phyloP scores from a whole-genome alignment of 2,113 vertebrate species.

The Semnornis frantzii region DNA sequence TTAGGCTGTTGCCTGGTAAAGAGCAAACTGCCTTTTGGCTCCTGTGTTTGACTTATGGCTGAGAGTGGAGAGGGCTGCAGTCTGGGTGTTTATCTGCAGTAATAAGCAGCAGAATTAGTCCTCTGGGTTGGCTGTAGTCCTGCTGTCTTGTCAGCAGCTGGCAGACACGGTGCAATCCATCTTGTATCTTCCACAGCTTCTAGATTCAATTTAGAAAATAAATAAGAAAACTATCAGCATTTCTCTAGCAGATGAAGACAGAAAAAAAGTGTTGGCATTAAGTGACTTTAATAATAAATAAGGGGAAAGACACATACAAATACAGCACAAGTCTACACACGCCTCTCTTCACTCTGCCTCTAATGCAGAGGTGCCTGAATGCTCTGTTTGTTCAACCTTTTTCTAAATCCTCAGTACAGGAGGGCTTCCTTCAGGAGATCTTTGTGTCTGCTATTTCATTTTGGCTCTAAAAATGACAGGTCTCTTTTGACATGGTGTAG shows the following conservation, averaged over 20 bases:
- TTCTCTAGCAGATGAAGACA: background rate
- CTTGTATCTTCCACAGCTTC: background rate
- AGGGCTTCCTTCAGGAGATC: background rate
- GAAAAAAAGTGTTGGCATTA: background rate
- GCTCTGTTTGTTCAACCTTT: background rate
- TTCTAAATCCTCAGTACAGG: background rate
- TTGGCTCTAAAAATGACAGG: background rate
- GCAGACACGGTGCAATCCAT: background rate
- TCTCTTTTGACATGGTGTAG: background rate
- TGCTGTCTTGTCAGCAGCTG: slow-evolving; percentile 21
- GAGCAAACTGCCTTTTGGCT: background rate
- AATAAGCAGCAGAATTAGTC: background rate
- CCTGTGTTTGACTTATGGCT: background rate
- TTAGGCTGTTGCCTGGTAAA: background rate
- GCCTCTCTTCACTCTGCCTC: background rate
- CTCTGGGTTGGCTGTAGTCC: background rate
- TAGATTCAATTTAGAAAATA: background rate
- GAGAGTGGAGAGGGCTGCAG: background rate
- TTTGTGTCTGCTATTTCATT: background rate
- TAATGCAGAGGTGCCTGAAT: background rate
- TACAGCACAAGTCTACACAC: background rate
- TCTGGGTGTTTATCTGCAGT: background rate
- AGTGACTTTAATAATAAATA: background rate
- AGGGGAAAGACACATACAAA: background rate
- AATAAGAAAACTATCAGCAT: background rate